phyloP scores from a whole-genome alignment of 2,797 vertebrate genomes.

The Danio tinwini region DNA sequence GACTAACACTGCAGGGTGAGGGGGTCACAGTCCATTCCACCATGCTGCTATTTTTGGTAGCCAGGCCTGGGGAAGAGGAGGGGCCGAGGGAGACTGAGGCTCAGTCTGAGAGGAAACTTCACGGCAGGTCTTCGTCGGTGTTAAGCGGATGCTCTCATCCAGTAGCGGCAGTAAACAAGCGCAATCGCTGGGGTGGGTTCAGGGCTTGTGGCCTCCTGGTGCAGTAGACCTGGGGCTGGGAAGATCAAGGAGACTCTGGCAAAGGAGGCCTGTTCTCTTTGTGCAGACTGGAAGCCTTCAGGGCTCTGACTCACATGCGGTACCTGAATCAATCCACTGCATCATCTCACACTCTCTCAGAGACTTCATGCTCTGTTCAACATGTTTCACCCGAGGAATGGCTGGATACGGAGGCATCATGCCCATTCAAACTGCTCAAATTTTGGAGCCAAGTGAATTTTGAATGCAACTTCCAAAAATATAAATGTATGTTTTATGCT shows the following conservation, averaged over 20 bases:
- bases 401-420: conserved; percentile 5
- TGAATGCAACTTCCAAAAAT: conserved; percentile 13
- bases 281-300: conserved; percentile 17
- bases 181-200: conserved; percentile 39
- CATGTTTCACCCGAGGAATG: conserved; percentile 30
- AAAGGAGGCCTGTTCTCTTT: conserved; percentile 35
- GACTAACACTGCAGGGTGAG: conserved; percentile 69
- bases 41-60: conserved; percentile 57
- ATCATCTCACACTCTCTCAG: conserved; percentile 39
- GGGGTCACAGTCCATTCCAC: conserved; percentile 65
- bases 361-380: conserved; percentile 31
- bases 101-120: conserved; percentile 46
- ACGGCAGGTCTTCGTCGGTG: conserved; percentile 44
- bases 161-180: conserved; percentile 38
- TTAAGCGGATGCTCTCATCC: conserved; percentile 43
- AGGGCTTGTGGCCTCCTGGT: conserved; percentile 46
- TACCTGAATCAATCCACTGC: conserved; percentile 48
- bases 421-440: conserved; percentile 18
- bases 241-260: conserved; percentile 49
- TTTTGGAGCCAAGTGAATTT: conserved; percentile 39
- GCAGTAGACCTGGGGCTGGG: conserved; percentile 40
- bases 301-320: conserved; percentile 39
- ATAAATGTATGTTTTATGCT: background rate
- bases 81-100: conserved; percentile 28
- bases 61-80: conserved; percentile 46